These are phyloP conservation scores for Hyperoplus lanceolatus DNA, from an alignment of 2,797 vertebrate species.

Conservation along the genomic window DNA sequence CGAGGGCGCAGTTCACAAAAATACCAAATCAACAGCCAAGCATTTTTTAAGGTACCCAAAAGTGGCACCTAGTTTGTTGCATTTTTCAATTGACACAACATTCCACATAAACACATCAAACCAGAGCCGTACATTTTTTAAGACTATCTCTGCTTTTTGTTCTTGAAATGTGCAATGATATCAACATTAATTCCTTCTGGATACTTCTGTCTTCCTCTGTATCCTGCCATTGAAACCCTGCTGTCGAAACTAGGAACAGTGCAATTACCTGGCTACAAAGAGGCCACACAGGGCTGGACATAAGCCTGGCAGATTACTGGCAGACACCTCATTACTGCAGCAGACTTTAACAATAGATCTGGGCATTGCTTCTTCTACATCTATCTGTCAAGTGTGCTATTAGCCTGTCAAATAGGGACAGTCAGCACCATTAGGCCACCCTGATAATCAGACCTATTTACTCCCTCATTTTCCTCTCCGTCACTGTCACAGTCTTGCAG, in stretches of 20 bases:
- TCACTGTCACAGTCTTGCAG: conserved; percentile 64
- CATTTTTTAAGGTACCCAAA: conserved; percentile 3
- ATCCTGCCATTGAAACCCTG: conserved; percentile 36
- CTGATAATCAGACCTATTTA: conserved; percentile 86
- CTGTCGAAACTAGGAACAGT: conserved; percentile 67
- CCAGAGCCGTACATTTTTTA: neutral
- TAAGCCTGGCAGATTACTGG: conserved; percentile 79
- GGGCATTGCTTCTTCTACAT: conserved; percentile 76
- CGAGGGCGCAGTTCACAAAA: neutral
- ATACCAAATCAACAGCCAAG: conserved; percentile 6
- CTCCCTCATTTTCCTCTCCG: conserved; percentile 72
- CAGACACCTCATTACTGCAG: conserved; percentile 84
- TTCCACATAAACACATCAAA: neutral
- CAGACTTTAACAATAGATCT: conserved; percentile 79
- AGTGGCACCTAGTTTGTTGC: neutral
- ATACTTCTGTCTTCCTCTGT: conserved; percentile 42
- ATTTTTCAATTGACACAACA: neutral
- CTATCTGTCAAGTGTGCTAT: conserved; percentile 85
- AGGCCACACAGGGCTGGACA: conserved; percentile 69
- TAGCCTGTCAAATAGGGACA: conserved; percentile 83
- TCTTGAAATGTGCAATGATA: conserved; percentile 37
- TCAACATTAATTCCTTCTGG: conserved; percentile 45
- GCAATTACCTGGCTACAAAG: conserved; percentile 84
- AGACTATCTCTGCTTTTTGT: neutral
- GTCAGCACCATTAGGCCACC: conserved; percentile 79